phyloP scores from a whole-genome alignment of 2,888 invertebrate genomes.

The Plebejus anna region DNA sequence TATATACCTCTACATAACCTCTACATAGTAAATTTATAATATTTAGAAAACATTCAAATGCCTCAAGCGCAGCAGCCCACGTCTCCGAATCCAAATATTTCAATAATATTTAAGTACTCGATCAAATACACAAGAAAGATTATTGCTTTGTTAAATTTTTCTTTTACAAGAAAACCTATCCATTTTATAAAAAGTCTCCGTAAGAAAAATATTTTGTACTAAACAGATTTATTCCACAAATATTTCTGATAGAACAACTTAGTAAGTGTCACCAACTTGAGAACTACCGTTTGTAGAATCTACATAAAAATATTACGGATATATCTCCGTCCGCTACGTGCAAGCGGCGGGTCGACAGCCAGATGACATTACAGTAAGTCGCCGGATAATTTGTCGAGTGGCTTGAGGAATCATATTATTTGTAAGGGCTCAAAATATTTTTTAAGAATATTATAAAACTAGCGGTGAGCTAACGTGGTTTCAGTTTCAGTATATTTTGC shows the following conservation, averaged over 20 bases:
- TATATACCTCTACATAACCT: too few species aligned
- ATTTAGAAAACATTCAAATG: too few species aligned
- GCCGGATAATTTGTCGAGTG: conserved; percentile 25
- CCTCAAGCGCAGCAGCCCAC: too few species aligned
- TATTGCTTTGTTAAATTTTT: too few species aligned
- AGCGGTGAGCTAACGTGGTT: not conserved
- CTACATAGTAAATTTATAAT: too few species aligned
- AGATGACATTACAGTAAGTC: conserved; percentile 24
- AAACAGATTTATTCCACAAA: not conserved
- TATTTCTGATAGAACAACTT: not conserved
- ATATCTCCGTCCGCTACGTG: conserved; percentile 9
- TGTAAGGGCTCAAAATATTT: not conserved
- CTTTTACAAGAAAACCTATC: too few species aligned
- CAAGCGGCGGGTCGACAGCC: conserved; percentile 15
- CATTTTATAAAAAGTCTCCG: too few species aligned
- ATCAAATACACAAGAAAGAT: too few species aligned
- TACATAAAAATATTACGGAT: conserved; percentile 23
- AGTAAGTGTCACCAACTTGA: conserved; percentile 24
- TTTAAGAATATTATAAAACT: too few species aligned
- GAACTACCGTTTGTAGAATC: conserved; percentile 18
- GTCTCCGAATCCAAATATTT: too few species aligned
- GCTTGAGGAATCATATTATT: conserved; percentile 3
- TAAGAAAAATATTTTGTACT: not conserved
- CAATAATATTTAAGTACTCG: too few species aligned
- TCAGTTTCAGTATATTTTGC: not conserved